Percentiles rank a stretch among this genome's conserved stretches.
Evolutionary conservation across 1,140 invertebrate genomes (phyloP).

Genomic region (Calephelis virginiensis): DNA sequence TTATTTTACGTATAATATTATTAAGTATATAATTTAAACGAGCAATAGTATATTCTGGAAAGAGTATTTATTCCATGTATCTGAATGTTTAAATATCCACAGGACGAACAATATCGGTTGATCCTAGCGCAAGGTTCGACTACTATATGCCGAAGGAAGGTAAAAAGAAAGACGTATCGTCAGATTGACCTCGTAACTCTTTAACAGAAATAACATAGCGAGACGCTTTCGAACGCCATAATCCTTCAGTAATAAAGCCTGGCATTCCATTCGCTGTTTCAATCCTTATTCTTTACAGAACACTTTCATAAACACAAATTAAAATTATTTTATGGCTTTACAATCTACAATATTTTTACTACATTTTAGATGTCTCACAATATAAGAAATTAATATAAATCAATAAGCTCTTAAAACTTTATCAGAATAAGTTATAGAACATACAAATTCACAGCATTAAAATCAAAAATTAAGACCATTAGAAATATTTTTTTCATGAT

Average conservation of each 20-base stretch:
- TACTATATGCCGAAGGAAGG: conserved; percentile 75
- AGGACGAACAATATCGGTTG: conserved; percentile 72
- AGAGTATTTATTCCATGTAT: conserved; percentile 23
- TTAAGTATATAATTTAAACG: not conserved
- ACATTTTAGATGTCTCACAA: too few species aligned
- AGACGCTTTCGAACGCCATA: conserved; percentile 69
- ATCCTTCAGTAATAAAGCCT: conserved; percentile 44
- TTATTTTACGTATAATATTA: not conserved
- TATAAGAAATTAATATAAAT: too few species aligned
- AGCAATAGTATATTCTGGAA: conserved; percentile 7
- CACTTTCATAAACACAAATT: too few species aligned
- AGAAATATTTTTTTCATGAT: too few species aligned
- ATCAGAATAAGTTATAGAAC: too few species aligned
- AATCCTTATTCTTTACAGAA: conserved; percentile 26
- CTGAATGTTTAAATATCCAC: conserved; percentile 58
- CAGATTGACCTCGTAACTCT: conserved; percentile 60
- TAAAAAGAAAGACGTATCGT: conserved; percentile 57
- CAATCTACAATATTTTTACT: too few species aligned
- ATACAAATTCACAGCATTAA: not conserved
- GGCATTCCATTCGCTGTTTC: conserved; percentile 28
- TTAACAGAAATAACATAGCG: conserved; percentile 68
- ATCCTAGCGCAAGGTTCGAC: conserved; percentile 65
- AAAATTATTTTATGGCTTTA: too few species aligned
- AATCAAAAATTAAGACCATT: not conserved
- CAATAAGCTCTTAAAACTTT: too few species aligned